Evolutionary conservation across 2,797 vertebrate species (phyloP), one percentile per base, ranked within the genome.

Genomic region (Schizothorax lantsangensis): DNA sequence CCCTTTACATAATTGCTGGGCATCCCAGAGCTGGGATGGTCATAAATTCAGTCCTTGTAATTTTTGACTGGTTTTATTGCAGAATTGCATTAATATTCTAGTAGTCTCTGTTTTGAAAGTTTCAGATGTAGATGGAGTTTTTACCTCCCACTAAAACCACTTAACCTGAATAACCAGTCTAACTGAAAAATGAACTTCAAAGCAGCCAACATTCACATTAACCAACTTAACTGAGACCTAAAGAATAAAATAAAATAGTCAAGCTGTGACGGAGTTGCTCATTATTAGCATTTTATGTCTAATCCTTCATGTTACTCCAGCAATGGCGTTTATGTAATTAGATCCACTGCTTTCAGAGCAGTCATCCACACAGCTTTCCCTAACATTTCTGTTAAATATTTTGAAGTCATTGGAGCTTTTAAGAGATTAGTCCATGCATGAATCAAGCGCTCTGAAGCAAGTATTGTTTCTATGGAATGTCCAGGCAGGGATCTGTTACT

Each of bases 401-500:
- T 86, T 86, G 36, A 87, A 87, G 88, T 84, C 64, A 86, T 79
- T 74, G n/a, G 59, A 88, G 84, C 78, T 83, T 86, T 88, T 64
- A 84, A 64, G 71, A 77, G 86, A 85, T 89, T 86, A 84, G 73
- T 8, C 59, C 49, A 5, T 83, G 64, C 86, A 83, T 90, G 86
- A 83, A 86, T 57, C 36, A 81, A 66, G 78, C 59, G 3, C 72
- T 83, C 26, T 88, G 71, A 75, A 81, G 49, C 59, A 88, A 68
- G 87, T 64, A 84, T 88, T 88, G 87, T 89, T 84, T 49, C 66
- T 59, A 62, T 71, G 85, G 84, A 87, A 88, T 82, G 81, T 83
- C 59, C 38, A 59, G n/a, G 49, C 52, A 69, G 68, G 62, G 79
- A 80, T 86, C 57, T 49, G 36, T 85, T 85, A 68, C 81, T 64